Evolutionary conservation across 1,140 invertebrate species (phyloP).

Genomic region (Pseudobourletiella spinata): DNA sequence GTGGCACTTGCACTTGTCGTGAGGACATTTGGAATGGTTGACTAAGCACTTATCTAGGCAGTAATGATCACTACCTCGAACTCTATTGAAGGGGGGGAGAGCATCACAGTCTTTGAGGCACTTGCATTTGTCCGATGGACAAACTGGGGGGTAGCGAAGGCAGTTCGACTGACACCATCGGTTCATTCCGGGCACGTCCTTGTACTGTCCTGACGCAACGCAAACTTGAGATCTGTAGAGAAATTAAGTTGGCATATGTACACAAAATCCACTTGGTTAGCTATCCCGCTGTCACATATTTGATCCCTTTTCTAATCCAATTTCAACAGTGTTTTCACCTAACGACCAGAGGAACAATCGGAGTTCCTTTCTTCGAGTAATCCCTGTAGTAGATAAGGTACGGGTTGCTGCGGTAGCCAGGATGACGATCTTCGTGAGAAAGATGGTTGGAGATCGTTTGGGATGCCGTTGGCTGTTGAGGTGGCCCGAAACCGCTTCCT

Average conservation of each 20-base stretch:
- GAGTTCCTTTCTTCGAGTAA: slow-evolving; percentile 44
- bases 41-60: slow-evolving; percentile 72
- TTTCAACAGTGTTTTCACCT: slow-evolving; percentile 51
- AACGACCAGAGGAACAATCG: slow-evolving; percentile 57
- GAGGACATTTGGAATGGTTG: slow-evolving; percentile 59
- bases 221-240: slow-evolving; percentile 64
- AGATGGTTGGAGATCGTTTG: neutral
- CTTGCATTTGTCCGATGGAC: slow-evolving; percentile 58
- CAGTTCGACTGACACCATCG: slow-evolving; percentile 77
- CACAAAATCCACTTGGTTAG: too few relatives aligned
- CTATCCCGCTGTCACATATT: too few relatives aligned
- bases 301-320: too few relatives aligned
- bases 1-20: slow-evolving; percentile 58
- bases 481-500: slow-evolving; percentile 45
- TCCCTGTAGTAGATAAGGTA: slow-evolving; percentile 64
- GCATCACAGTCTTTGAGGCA: slow-evolving; percentile 46
- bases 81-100: slow-evolving; percentile 6
- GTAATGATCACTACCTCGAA: slow-evolving; percentile 63
- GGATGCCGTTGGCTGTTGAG: slow-evolving; percentile 38
- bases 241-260: too few relatives aligned
- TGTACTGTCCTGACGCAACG: slow-evolving; percentile 51
- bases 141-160: slow-evolving; percentile 71
- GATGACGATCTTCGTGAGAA: neutral
- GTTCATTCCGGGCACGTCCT: slow-evolving; percentile 55
- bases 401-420: slow-evolving; percentile 50